phyloP scores from a whole-genome alignment of 1,140 invertebrate genomes.

The Calliopsis andreniformis region DNA sequence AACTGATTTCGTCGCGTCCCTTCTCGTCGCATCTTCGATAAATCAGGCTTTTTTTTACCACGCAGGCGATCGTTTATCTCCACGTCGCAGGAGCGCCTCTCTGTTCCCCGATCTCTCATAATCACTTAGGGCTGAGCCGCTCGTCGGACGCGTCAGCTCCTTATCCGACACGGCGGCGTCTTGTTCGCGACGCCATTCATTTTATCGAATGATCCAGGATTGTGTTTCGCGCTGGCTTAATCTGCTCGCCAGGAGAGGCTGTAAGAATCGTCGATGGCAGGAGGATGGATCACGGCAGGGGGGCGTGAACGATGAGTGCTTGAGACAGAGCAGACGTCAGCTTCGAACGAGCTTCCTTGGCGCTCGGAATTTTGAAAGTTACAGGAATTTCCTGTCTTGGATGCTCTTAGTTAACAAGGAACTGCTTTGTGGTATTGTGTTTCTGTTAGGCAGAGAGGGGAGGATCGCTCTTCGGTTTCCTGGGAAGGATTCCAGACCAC shows the following conservation, averaged over 20 bases:
- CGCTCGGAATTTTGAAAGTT: too few species aligned
- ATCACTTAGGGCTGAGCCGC: neutral
- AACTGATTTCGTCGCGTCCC: constrained; percentile 21
- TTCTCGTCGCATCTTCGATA: neutral
- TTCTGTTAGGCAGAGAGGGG: neutral
- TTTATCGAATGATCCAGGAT: neutral
- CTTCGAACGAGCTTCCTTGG: too few species aligned
- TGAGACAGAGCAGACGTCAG: too few species aligned
- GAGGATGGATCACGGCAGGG: too few species aligned
- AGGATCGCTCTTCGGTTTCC: neutral
- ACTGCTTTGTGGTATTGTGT: neutral
- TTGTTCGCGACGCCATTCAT: neutral
- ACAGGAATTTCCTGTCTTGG: too few species aligned
- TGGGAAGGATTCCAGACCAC: neutral
- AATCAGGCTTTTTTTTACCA: constrained; percentile 1
- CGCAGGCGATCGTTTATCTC: neutral
- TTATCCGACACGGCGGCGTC: neutral
- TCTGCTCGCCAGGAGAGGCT: too few species aligned
- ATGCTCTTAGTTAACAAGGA: too few species aligned
- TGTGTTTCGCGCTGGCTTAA: neutral
- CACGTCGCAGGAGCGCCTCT: too few species aligned
- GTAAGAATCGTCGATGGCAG: too few species aligned
- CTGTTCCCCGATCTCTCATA: neutral
- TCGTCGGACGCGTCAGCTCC: neutral
- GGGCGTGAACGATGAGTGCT: too few species aligned